phyloP scores from a whole-genome alignment of 2,888 invertebrate genomes.

The Thyatira batis region DNA sequence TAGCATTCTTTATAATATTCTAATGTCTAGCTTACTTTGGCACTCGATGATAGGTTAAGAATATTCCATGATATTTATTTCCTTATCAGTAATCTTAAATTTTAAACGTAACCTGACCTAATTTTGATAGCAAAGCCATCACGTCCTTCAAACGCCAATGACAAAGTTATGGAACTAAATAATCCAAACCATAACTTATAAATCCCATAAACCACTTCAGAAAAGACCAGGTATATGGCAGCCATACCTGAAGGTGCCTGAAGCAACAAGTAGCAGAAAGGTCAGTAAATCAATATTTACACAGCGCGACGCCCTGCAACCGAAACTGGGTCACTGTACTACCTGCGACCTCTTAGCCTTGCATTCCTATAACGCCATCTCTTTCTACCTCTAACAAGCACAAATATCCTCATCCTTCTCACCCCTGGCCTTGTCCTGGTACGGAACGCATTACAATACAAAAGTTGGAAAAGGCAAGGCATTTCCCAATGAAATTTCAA shows the following conservation, averaged over 20 bases:
- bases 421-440: conserved; percentile 65
- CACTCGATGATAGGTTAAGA: no score
- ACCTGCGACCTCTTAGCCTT: conserved; percentile 75
- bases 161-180: not conserved
- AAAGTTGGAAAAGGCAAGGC: conserved; percentile 67
- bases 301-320: conserved; percentile 66
- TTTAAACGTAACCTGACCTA: not conserved
- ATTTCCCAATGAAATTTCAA: conserved; percentile 57
- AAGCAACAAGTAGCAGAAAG: conserved; percentile 70
- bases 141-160: not conserved
- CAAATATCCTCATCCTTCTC: conserved; percentile 46
- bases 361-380: conserved; percentile 60
- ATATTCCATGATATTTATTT: no score
- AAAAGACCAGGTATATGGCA: not conserved
- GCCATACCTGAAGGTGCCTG: conserved; percentile 23
- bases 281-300: conserved; percentile 78
- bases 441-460: conserved; percentile 63
- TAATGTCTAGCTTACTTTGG: no score
- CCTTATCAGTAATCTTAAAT: conserved; percentile 7
- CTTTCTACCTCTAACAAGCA: conserved; percentile 33
- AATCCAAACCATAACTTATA: conserved; percentile 17
- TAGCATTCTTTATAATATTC: no score
- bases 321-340: conserved; percentile 74
- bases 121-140: not conserved
- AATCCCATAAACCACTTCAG: conserved; percentile 18